Conservation (phyloP, 2,888 invertebrate genomes). For the Creontiades dilutus region DNA sequence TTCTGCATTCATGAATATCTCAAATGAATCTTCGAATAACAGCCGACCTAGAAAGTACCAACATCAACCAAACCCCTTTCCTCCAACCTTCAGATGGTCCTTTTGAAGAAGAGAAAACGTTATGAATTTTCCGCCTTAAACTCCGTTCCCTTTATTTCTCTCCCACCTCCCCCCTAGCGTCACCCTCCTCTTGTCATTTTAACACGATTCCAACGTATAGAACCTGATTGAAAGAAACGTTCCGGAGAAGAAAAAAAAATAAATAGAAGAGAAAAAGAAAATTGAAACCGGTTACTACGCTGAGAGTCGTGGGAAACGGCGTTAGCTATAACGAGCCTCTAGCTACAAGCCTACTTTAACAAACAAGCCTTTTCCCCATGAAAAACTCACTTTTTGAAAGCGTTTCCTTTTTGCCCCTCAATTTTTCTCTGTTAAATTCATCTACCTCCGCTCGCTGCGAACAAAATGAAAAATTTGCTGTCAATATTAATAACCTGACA, state of each 20-base stretch:
- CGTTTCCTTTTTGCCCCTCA: conserved; percentile 12
- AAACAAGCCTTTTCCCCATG: conserved; percentile 23
- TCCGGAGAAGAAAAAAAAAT: background rate
- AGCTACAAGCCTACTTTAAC: conserved; percentile 43
- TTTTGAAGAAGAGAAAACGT: background rate
- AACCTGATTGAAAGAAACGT: conserved; percentile 36
- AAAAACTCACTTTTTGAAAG: conserved; percentile 43
- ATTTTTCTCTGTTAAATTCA: conserved; percentile 1
- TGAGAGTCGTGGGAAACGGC: conserved; percentile 19
- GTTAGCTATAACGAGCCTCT: conserved; percentile 45
- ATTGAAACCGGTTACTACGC: background rate
- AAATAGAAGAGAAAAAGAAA: background rate
- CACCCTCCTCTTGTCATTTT: conserved; percentile 26
- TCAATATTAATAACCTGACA: conserved; percentile 61
- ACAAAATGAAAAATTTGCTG: conserved; percentile 61
- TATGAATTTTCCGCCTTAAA: background rate
- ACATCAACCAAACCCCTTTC: no score
- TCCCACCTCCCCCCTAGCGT: no score
- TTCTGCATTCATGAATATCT: no score
- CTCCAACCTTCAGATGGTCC: no score
- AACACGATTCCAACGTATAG: background rate
- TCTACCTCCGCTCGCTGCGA: conserved; percentile 33
- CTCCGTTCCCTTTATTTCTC: background rate
- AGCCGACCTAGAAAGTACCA: no score
- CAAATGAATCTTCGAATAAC: no score